Base-by-base conservation (phyloP, 92 coral and sea anemone genomes). In the Ricordea florida region DNA sequence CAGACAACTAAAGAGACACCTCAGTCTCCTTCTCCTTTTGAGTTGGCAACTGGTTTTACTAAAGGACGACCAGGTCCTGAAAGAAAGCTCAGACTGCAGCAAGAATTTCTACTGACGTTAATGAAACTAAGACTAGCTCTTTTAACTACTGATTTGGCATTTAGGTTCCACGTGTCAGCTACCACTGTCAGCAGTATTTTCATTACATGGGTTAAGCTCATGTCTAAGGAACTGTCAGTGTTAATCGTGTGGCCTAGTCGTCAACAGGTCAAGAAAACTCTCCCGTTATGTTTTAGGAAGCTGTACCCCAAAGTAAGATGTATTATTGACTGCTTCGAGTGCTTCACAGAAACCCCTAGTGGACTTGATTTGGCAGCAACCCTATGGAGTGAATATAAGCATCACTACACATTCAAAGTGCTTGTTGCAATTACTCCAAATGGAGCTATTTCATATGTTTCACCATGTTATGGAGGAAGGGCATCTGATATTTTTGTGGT, bases 341-440 rank as follows among this genome's bases (percentile, higher is more conserved):
- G 88, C 52, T 86, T 86, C 46, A 76, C 85, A 24, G 81, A 87
- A 63, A 87, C 79, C 5, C 92, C 85, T 2, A 62, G 89, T 69
- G 84, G 84, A 24, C 67, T 85, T 22, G 76, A 85, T 21, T 42
- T 85, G 27, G 93, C 84, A 45, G 87, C 90, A 35, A 67, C 90
- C 7, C 61, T 84, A n/a, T 87, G 89, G 93, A 69, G 81, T 43
- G 89, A 87, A 33, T 87, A 87, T 22, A 87, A 87, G 66, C 91
- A 87, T 30, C 85, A 87, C 41, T 69, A 76, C 57, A 80, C 86
- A 22, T 68, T 17, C 42, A 56, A 80, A 59, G 80, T 45, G 23
- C 27, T 75, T 16, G 82, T 75, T 44, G 82, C 82, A 10, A 75
- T 75, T 21, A 75, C 82, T n/a, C 34, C 66, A 4, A 77, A 36